A percentile compares a stretch with the other conserved stretches of the same genome.
These are phyloP conservation scores for Serinus canaria DNA, from an alignment of 2,113 vertebrate genomes.

Conservation along the genomic window DNA sequence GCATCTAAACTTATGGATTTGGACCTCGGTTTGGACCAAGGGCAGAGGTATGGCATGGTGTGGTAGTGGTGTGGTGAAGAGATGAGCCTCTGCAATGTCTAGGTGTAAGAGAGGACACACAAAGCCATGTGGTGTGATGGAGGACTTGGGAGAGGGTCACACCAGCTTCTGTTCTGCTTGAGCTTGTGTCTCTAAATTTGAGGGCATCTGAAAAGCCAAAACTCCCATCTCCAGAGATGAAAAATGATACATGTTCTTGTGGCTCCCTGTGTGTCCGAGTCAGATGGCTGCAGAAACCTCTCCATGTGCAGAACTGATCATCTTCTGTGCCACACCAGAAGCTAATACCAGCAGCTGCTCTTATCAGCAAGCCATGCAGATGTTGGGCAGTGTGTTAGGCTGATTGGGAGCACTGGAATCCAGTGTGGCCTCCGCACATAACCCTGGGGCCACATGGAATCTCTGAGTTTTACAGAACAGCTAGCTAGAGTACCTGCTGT, in stretches of 20 bases:
- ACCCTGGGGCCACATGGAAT: background rate
- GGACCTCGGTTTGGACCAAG: background rate
- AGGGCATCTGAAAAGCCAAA: background rate
- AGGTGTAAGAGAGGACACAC: background rate
- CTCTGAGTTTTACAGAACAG: background rate
- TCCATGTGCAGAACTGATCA: fast-evolving
- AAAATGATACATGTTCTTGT: fast-evolving
- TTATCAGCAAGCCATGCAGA: fast-evolving
- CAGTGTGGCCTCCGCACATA: too few relatives aligned
- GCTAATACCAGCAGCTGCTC: too few relatives aligned
- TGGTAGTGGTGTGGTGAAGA: background rate
- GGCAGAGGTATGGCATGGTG: background rate
- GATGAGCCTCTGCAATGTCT: background rate
- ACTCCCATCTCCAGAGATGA: background rate
- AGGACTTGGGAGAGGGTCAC: background rate
- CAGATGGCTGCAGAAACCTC: background rate
- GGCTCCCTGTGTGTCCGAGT: background rate
- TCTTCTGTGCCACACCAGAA: background rate
- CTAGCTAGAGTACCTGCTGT: fast-evolving
- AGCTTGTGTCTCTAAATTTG: background rate
- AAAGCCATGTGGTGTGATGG: background rate
- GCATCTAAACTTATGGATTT: fast-evolving
- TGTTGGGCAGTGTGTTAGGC: background rate
- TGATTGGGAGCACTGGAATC: background rate
- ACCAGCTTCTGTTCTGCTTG: background rate